Percentiles rank a stretch among this genome's conserved stretches.
Evolutionary conservation across 1,140 invertebrate species (phyloP).

Genomic region (Acromyrmex heyeri): DNA sequence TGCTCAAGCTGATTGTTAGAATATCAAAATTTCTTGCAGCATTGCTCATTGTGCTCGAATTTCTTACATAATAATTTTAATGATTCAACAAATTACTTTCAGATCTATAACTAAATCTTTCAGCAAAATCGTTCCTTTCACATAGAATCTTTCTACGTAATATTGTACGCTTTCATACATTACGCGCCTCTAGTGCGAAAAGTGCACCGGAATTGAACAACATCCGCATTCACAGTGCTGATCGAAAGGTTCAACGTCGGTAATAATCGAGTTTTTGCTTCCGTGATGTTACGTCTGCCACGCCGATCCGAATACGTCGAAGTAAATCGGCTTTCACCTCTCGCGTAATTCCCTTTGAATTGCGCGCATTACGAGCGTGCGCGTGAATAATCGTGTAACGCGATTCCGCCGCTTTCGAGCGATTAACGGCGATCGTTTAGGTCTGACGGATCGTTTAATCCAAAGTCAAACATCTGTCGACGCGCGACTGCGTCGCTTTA

Average conservation of each 20-base stretch:
- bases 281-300: slow-evolving; percentile 52
- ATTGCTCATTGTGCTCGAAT: too few relatives aligned
- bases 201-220: background rate
- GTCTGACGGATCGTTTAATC: slow-evolving; percentile 68
- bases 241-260: slow-evolving; percentile 29
- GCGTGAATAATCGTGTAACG: slow-evolving; percentile 61
- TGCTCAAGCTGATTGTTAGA: too few relatives aligned
- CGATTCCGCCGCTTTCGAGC: slow-evolving; percentile 50
- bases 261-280: slow-evolving; percentile 54
- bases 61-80: too few relatives aligned
- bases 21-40: too few relatives aligned
- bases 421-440: slow-evolving; percentile 47
- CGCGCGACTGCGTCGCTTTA: slow-evolving; percentile 64
- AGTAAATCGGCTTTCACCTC: slow-evolving; percentile 60
- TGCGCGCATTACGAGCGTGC: slow-evolving; percentile 56
- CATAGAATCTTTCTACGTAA: background rate
- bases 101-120: too few relatives aligned
- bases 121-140: too few relatives aligned
- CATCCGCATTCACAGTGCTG: background rate
- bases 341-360: slow-evolving; percentile 63
- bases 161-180: background rate
- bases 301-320: slow-evolving; percentile 47
- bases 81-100: too few relatives aligned
- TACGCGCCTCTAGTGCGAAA: background rate
- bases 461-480: slow-evolving; percentile 64